These are phyloP conservation scores for Channa maculata DNA, from an alignment of 2,113 vertebrate genomes.

Conservation along the genomic window DNA sequence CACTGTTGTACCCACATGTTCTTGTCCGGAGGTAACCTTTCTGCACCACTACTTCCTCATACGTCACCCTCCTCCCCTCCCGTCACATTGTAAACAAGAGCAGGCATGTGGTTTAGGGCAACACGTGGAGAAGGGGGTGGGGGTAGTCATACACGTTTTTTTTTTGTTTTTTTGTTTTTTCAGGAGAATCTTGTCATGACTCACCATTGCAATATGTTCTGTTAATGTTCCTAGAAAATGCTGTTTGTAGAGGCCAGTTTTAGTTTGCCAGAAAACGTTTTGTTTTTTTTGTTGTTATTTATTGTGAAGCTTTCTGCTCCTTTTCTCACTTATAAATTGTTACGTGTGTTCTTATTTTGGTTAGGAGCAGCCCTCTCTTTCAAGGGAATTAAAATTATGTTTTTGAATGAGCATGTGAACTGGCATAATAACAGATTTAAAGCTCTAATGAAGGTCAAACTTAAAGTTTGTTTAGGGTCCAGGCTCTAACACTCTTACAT, in stretches of 20 bases:
- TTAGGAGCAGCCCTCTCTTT: too few species aligned
- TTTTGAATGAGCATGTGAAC: too few species aligned
- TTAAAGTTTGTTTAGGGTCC: too few species aligned
- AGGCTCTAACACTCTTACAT: too few species aligned
- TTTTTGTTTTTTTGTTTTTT: not conserved
- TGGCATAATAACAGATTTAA: too few species aligned
- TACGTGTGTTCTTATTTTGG: too few species aligned
- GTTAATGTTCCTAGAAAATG: constrained; percentile 3
- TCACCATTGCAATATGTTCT: constrained; percentile 26
- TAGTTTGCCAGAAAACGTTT: not conserved
- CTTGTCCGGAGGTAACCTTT: constrained; percentile 59
- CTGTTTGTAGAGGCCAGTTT: not conserved
- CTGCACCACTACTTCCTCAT: constrained; percentile 59
- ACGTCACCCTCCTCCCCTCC: constrained; percentile 64
- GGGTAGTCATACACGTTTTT: not conserved
- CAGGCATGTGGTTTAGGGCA: constrained; percentile 61
- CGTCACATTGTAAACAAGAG: constrained; percentile 76
- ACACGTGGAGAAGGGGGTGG: constrained; percentile 56
- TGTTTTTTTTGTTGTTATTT: too few species aligned
- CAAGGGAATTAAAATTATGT: too few species aligned
- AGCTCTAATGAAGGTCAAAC: too few species aligned
- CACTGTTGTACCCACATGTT: constrained; percentile 65
- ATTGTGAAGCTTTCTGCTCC: too few species aligned
- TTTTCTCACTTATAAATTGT: too few species aligned
- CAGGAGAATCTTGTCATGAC: constrained; percentile 2